phyloP scores from a whole-genome alignment of 2,797 vertebrate genomes.

The Poeciliopsis paucimaculata region DNA sequence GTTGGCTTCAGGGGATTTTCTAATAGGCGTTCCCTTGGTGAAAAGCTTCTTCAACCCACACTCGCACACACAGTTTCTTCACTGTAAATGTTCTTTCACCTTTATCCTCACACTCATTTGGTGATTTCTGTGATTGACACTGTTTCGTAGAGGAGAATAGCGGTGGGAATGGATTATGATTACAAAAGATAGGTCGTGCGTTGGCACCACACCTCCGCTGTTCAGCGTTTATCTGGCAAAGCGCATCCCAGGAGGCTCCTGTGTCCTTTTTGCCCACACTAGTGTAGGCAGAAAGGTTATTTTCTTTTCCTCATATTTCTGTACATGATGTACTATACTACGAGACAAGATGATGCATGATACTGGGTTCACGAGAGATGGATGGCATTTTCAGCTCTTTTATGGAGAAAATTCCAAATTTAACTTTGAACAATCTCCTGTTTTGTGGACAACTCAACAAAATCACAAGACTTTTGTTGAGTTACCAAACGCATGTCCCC shows the following conservation, averaged over 20 bases:
- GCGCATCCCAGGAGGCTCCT: slow-evolving; percentile 39
- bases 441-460: not conserved
- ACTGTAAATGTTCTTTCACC: slow-evolving; percentile 47
- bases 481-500: not conserved
- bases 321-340: slow-evolving; percentile 1
- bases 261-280: slow-evolving; percentile 53
- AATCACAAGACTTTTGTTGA: not conserved
- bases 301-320: slow-evolving; percentile 33
- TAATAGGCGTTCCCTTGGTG: slow-evolving; percentile 65
- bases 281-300: slow-evolving; percentile 32
- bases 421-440: not conserved
- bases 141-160: slow-evolving; percentile 74
- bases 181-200: slow-evolving; percentile 68
- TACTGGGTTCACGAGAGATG: not conserved
- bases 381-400: not conserved
- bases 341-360: not conserved
- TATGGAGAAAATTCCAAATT: not conserved
- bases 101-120: slow-evolving; percentile 67
- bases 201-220: slow-evolving; percentile 51
- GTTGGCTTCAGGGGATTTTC: slow-evolving; percentile 63
- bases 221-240: slow-evolving; percentile 60
- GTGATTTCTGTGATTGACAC: slow-evolving; percentile 66
- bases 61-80: slow-evolving; percentile 36
- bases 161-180: slow-evolving; percentile 80
- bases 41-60: slow-evolving; percentile 34